A percentile compares a stretch with the other conserved stretches of the same genome.
Conservation (phyloP, 30 jellyfish, hydroid and myxozoan species). For the Aurelia aurita region DNA sequence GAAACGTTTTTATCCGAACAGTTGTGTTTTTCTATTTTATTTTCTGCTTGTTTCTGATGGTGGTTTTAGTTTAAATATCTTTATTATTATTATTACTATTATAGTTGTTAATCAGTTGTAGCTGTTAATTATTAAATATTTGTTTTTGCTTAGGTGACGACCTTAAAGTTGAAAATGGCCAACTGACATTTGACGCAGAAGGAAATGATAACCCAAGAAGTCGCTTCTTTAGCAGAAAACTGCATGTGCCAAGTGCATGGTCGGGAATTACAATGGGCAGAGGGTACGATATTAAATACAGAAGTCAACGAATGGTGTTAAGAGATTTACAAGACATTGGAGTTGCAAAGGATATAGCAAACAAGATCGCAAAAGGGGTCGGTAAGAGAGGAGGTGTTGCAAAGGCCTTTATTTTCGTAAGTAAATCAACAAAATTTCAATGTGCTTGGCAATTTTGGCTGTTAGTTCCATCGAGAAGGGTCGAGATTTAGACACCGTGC, state of each 20-base stretch:
- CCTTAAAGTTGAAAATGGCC: conserved; percentile 65
- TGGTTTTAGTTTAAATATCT: no score
- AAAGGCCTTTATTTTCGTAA: conserved; percentile 22
- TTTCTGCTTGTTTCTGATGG: no score
- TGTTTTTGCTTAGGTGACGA: conserved; percentile 11
- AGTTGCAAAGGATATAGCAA: conserved; percentile 14
- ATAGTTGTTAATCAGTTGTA: no score
- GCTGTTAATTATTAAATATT: no score
- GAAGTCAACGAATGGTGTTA: conserved; percentile 15
- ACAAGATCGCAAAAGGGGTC: conserved; percentile 55
- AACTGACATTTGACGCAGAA: conserved; percentile 75
- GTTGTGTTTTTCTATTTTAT: no score
- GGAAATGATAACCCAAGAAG: conserved; percentile 77
- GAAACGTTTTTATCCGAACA: no score
- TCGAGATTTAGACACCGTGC: no score
- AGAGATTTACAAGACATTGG: conserved; percentile 52
- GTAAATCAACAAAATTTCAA: not conserved
- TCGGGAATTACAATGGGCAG: conserved; percentile 83
- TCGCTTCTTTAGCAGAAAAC: conserved; percentile 61
- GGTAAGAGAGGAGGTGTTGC: conserved; percentile 60
- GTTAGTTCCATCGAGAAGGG: not conserved
- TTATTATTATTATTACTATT: no score
- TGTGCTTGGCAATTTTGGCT: not conserved
- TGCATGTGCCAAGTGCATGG: conserved; percentile 73
- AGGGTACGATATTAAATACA: conserved; percentile 79